These are phyloP conservation scores for Penaeus monodon DNA, from an alignment of 2,888 invertebrate species.

Conservation along the genomic window DNA sequence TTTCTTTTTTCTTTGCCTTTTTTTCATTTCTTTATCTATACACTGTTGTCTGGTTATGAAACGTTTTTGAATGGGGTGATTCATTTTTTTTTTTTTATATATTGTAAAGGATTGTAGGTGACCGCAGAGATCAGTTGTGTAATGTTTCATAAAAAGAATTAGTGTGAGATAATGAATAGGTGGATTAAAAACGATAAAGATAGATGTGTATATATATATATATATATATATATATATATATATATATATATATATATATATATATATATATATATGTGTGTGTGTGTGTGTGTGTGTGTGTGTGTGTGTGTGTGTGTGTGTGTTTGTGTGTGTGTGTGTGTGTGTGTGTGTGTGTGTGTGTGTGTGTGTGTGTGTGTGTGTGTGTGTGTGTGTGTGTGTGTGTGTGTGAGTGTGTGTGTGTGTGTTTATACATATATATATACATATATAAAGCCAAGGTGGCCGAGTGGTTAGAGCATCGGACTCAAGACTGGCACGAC, in stretches of 20 bases:
- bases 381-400: neutral
- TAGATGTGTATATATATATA: neutral
- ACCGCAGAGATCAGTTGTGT: too few relatives aligned
- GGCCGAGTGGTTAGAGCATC: too few relatives aligned
- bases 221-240: conserved; percentile 5
- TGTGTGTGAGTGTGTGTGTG: neutral
- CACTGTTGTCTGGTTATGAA: too few relatives aligned
- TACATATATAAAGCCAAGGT: neutral
- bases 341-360: neutral
- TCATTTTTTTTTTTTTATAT: too few relatives aligned
- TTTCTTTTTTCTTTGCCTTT: too few relatives aligned
- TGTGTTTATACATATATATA: neutral
- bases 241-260: conserved; percentile 10
- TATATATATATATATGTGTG: neutral
- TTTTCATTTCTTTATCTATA: too few relatives aligned
- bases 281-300: neutral
- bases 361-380: neutral
- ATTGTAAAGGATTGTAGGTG: too few relatives aligned
- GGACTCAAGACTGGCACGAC: too few relatives aligned
- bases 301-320: neutral
- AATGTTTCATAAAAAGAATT: too few relatives aligned
- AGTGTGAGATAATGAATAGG: too few relatives aligned
- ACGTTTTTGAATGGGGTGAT: too few relatives aligned
- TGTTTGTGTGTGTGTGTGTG: neutral
- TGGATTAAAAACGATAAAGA: too few relatives aligned